Conservation (phyloP, 2,113 vertebrate species). For the Elephas maximus region DNA sequence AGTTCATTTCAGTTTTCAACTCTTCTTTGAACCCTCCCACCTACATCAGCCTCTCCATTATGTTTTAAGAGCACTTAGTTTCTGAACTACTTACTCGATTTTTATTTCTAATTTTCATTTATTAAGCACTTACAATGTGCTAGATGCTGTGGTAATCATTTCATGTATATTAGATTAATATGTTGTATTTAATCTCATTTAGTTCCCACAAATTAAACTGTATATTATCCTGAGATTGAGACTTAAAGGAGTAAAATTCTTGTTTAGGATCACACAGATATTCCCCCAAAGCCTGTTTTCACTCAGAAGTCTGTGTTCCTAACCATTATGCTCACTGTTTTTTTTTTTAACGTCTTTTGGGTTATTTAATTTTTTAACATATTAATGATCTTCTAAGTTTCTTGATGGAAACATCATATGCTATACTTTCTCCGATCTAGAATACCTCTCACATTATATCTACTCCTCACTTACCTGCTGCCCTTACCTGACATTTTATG, state of each 20-base stretch:
- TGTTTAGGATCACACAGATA: background rate
- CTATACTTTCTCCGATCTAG: background rate
- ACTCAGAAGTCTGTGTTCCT: background rate
- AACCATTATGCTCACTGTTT: background rate
- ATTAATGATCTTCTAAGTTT: background rate
- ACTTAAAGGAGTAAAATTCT: slow-evolving; percentile 38
- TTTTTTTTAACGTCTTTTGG: slow-evolving; percentile 2
- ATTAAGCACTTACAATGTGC: background rate
- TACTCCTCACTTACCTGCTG: too few species aligned
- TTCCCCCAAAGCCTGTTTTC: background rate
- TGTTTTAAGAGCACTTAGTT: slow-evolving; percentile 26
- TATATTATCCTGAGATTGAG: background rate
- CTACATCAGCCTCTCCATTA: background rate
- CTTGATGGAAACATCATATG: background rate
- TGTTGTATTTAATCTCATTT: slow-evolving; percentile 14
- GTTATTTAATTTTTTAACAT: background rate
- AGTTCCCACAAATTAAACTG: slow-evolving; percentile 40
- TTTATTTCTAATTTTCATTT: background rate
- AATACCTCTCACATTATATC: background rate
- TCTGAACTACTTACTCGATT: slow-evolving; percentile 46
- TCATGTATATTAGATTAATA: slow-evolving; percentile 29
- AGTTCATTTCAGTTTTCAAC: background rate
- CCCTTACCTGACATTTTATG: too few species aligned
- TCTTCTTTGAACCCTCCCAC: background rate
- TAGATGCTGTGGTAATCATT: slow-evolving; percentile 40